Evolutionary conservation across 2,888 invertebrate species (phyloP).

Genomic region (Lithodes maja): DNA sequence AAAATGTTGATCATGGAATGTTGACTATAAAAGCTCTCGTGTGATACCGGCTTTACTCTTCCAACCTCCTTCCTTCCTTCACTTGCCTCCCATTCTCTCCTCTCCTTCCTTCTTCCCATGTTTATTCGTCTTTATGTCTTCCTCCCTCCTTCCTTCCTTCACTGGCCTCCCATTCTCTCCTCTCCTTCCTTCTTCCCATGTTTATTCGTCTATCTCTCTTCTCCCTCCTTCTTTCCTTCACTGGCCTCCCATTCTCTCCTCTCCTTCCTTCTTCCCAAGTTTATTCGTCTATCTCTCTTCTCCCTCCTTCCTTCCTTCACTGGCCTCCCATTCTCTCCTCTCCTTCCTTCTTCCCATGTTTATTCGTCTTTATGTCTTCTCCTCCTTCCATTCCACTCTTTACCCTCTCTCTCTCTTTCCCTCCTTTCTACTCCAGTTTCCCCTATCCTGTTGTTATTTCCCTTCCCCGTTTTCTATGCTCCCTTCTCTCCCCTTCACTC

Average conservation of each 20-base stretch:
- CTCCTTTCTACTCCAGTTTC: not conserved
- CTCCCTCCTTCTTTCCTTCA: not conserved
- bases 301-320: not conserved
- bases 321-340: not conserved
- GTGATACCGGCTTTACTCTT: too few species aligned
- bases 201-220: not conserved
- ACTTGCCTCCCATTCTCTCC: not conserved
- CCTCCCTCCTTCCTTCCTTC: not conserved
- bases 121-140: too few species aligned
- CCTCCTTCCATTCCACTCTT: not conserved
- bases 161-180: not conserved
- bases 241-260: not conserved
- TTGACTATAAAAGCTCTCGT: too few species aligned
- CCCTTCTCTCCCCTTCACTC: too few species aligned
- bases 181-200: not conserved
- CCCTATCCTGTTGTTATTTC: not conserved
- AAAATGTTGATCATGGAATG: too few species aligned
- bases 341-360: not conserved
- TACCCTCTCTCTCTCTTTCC: not conserved
- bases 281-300: constrained; percentile 12
- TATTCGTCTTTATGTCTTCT: not conserved
- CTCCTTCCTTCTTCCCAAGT: not conserved
- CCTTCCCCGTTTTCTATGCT: too few species aligned
- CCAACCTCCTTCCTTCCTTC: not conserved
- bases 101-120: constrained; percentile 3